Base-by-base conservation (phyloP, 2,113 vertebrate species). In the Laterallus jamaicensis region DNA sequence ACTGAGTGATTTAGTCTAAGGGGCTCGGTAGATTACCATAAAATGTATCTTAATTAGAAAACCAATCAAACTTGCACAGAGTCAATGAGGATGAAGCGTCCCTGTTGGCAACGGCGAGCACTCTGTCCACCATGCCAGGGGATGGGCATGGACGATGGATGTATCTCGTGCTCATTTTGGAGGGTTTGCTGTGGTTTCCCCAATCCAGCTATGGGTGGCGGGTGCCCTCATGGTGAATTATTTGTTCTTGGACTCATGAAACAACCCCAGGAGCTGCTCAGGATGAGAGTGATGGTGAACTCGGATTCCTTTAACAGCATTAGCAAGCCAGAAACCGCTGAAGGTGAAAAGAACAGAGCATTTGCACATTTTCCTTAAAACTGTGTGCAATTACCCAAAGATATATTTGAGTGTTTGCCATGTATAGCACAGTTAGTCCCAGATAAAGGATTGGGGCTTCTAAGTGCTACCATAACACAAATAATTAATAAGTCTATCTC, bases 1-100 rank as follows among this genome's bases (percentile, higher is more conserved):
- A 91, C 70, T 90, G 96, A 96, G 82, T 96, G 95, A 96, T 96
- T 97, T 96, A 92, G 82, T 92, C 84, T 77, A 75, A 94, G 87
- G 92, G 76, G 54, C 49, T 93, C 75, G 93, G 93, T 94, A 90
- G 95, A 97, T 97, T 96, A 97, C 92, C 82, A 80, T 94, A 93
- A 96, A 93, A 95, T 94, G 80, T 82, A 64, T 96, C 94, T 96
- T 97, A 96, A 97, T 97, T 97, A 97, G 95, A 96, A 97, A 95
- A 93, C 96, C 86, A 92, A 95, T 96, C 92, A 82, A 54, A 88
- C 74, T 96, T 90, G 90, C 37, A 66, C 56, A 4, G 86, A 89
- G 82, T 78, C 74, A 84, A 56, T 84, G 88, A 87, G 91, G 75
- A 89, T 83, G 70, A 63, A 95, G 59, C 0, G 0, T 76, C 47